Conservation (phyloP, 1,140 invertebrate genomes). For the Lepidurus arcticus region DNA sequence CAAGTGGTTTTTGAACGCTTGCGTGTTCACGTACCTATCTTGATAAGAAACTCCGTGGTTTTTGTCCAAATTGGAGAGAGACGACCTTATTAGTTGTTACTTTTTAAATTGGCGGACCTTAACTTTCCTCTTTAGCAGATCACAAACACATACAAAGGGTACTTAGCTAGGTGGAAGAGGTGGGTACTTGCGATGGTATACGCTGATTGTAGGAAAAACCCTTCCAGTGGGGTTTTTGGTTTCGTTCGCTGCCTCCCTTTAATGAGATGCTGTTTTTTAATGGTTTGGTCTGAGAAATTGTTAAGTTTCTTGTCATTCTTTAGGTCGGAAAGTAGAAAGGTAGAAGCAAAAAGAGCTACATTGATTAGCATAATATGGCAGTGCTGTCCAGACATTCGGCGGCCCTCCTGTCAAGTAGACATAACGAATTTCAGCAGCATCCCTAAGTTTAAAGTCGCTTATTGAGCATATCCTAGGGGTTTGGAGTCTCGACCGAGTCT, state of each 20-base stretch:
- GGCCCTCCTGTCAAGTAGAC: neutral
- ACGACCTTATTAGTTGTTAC: no score
- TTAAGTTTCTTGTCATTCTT: neutral
- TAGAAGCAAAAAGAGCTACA: neutral
- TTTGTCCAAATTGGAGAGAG: neutral
- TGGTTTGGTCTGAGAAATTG: neutral
- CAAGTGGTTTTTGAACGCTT: neutral
- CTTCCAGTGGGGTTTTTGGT: neutral
- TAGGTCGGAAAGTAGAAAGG: neutral
- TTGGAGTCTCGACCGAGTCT: neutral
- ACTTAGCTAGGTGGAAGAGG: neutral
- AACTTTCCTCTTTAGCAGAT: no score
- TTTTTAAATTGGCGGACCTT: no score
- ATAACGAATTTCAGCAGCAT: conserved; percentile 1
- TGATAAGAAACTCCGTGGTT: neutral
- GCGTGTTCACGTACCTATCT: neutral
- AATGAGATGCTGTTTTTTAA: neutral
- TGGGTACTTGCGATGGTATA: neutral
- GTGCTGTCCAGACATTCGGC: neutral
- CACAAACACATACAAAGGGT: no score
- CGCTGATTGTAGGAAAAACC: neutral
- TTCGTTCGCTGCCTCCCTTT: neutral
- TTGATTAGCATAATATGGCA: neutral
- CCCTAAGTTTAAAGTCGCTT: neutral
- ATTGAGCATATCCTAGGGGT: neutral